Base-by-base conservation (phyloP, 37 sponge, comb jelly and placozoan genomes). In the Theonella swinhoei region DNA sequence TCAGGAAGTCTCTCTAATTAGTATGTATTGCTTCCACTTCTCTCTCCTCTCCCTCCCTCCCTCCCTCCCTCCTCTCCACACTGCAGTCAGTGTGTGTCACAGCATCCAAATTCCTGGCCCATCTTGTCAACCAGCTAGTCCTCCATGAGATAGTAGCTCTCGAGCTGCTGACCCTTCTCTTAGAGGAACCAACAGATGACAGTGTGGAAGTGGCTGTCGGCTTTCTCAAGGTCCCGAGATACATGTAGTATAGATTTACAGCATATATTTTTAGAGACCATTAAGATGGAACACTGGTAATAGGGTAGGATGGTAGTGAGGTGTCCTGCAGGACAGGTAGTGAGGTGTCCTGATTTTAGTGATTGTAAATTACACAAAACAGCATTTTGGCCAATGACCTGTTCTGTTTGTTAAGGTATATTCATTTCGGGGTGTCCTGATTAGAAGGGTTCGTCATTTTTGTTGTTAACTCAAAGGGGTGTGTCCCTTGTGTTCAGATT, bases 101-200 rank as follows among this genome's bases (percentile, higher is more conserved):
- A n/a, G 80, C 99, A 4, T 93, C 89, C 4, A 82, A 85, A 80
- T 99, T 99, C 63, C 42, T 99, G 1, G 99, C 94, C 30, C 99
- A 99, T 41, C 86, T 99, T 58, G 97, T 94, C 33, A 99, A 99
- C 87, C 99, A 99, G 84, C 85, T 92, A 26, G 89, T 92, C 22
- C 69, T 91, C 9, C 91, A 99, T 62, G 99, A 99, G 84, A 61
- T 99, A 40, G 76, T 92, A 22, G 95, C 92, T n/a, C 81, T 99
- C 78, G 95, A 99, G 88, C 42, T 96, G 25, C 86, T 99, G 28
- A 92, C 97, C 29, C 74, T 99, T 35, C 79, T 99, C 0, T 77
- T 99, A 68, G 99, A 99, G 77, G 88, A 90, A 1, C 91, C 99
- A 0, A 95, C 93, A 0, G 94, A 95, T 41, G 97, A 99, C 87